Evolutionary conservation across 1,140 invertebrate species (phyloP).

Genomic region (Maconellicoccus hirsutus): DNA sequence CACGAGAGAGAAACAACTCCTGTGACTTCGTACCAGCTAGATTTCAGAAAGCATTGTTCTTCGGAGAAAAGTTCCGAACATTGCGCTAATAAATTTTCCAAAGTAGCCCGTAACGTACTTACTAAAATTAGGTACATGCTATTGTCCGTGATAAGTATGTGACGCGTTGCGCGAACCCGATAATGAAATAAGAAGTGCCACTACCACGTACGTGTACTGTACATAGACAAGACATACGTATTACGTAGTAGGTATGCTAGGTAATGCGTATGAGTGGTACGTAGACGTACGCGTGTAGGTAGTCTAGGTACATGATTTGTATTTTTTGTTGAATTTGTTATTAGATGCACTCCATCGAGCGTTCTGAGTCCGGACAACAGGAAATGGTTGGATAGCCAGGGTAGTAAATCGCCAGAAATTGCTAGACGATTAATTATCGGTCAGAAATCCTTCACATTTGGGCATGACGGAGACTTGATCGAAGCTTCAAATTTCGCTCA

Average conservation of each 20-base stretch:
- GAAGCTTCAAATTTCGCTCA: slow-evolving; percentile 31
- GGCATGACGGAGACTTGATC: slow-evolving; percentile 41
- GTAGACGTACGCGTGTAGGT: no score
- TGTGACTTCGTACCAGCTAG: slow-evolving; percentile 31
- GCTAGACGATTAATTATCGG: slow-evolving; percentile 35
- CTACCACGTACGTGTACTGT: no score
- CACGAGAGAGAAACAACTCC: slow-evolving; percentile 38
- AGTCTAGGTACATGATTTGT: neutral
- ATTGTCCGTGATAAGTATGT: no score
- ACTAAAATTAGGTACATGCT: slow-evolving; percentile 30
- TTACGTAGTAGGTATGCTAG: no score
- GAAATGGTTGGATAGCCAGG: slow-evolving; percentile 41
- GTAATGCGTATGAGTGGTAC: no score
- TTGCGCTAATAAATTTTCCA: slow-evolving; percentile 29
- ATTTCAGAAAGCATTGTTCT: slow-evolving; percentile 27
- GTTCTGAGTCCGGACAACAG: slow-evolving; percentile 44
- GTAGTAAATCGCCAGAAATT: slow-evolving; percentile 34
- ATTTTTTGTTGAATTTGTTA: neutral
- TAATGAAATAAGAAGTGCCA: no score
- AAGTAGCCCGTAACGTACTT: slow-evolving; percentile 31
- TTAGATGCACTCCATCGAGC: slow-evolving; percentile 30
- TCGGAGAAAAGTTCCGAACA: slow-evolving; percentile 32
- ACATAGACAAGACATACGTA: no score
- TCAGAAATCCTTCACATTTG: slow-evolving; percentile 42
- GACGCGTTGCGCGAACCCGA: no score